phyloP scores from a whole-genome alignment of 2,888 invertebrate genomes.

The Euzetes globulus region DNA sequence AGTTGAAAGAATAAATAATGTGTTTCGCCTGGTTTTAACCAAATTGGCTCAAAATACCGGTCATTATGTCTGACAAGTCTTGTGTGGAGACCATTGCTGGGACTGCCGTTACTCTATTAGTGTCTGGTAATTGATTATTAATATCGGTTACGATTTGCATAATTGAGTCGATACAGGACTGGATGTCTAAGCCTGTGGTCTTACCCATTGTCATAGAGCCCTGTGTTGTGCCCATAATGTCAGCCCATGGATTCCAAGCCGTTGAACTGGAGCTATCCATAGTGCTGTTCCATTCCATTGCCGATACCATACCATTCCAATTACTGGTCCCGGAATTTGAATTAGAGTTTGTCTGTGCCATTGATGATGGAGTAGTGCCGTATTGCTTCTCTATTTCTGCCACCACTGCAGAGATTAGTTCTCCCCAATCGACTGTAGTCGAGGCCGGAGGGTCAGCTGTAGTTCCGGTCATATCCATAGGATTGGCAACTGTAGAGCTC shows the following conservation, averaged over 20 bases:
- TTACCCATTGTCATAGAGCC: no score
- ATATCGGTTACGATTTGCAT: constrained; percentile 10
- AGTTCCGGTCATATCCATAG: neutral
- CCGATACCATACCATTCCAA: neutral
- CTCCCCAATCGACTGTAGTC: constrained; percentile 15
- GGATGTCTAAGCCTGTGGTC: neutral
- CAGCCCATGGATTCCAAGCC: neutral
- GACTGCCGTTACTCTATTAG: neutral
- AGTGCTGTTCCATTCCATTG: neutral
- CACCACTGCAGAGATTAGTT: constrained; percentile 14
- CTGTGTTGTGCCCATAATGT: neutral
- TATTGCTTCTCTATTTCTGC: constrained; percentile 5
- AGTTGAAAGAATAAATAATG: neutral
- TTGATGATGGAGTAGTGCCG: neutral
- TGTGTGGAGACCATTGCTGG: neutral
- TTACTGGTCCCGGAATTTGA: neutral
- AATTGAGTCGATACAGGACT: constrained; percentile 18
- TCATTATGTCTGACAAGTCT: neutral
- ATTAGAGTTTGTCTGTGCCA: neutral
- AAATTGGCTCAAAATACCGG: constrained; percentile 14
- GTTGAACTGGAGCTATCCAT: neutral
- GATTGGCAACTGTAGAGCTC: neutral
- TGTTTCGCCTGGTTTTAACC: no score
- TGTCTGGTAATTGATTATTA: neutral
- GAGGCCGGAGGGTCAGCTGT: neutral